Evolutionary conservation across 2,888 invertebrate species (phyloP).

Genomic region (Ormyrus nitidulus): DNA sequence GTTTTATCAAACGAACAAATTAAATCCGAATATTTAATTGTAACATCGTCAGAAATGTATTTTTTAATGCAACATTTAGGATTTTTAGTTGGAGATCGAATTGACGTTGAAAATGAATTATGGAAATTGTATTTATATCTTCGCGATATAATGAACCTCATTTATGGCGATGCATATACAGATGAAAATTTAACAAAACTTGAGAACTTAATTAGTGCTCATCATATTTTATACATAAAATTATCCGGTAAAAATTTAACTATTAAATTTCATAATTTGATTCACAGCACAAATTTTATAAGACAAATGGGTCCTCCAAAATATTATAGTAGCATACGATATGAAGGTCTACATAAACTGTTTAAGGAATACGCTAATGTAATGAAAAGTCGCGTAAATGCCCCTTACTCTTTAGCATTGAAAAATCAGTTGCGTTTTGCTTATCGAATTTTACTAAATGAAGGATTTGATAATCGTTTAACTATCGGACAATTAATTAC

Average conservation of each 20-base stretch:
- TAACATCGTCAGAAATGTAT: too few species aligned
- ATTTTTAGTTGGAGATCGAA: too few species aligned
- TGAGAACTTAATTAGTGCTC: too few species aligned
- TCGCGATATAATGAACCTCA: too few species aligned
- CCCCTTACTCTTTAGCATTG: conserved; percentile 21
- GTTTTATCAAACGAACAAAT: not conserved
- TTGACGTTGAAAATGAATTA: too few species aligned
- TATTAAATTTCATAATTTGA: conserved; percentile 25
- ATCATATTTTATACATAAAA: too few species aligned
- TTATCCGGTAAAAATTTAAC: too few species aligned
- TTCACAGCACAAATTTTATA: conserved; percentile 11
- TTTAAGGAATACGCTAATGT: conserved; percentile 23
- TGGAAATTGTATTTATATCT: too few species aligned
- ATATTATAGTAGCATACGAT: conserved; percentile 16
- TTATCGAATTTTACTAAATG: conserved; percentile 25
- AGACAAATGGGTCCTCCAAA: conserved; percentile 24
- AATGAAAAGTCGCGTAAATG: conserved; percentile 24
- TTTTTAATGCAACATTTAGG: too few species aligned
- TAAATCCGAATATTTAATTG: not conserved
- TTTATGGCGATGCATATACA: too few species aligned
- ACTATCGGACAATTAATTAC: conserved; percentile 2
- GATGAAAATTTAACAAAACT: too few species aligned
- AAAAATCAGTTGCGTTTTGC: conserved; percentile 32
- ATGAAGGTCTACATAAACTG: conserved; percentile 24
- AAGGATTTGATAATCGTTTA: conserved; percentile 27